phyloP scores from a whole-genome alignment of 2,797 vertebrate species.

The Sebastes steindachneri region DNA sequence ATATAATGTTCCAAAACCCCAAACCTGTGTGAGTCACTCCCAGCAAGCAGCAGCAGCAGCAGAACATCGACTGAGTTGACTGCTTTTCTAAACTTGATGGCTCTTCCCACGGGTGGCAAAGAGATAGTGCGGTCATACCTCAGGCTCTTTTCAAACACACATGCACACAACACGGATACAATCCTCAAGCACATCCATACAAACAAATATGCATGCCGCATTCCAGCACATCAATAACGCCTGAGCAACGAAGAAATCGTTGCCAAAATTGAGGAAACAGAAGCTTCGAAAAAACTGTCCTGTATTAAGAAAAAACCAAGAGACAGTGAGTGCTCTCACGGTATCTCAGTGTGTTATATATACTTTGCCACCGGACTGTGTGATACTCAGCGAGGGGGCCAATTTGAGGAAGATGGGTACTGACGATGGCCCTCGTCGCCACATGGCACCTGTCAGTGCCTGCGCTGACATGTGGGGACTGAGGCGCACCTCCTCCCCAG shows the following conservation, averaged over 20 bases:
- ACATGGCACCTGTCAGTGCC: slow-evolving; percentile 71
- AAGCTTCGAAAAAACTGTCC: neutral
- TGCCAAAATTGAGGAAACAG: slow-evolving; percentile 13
- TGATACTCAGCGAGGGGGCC: slow-evolving; percentile 48
- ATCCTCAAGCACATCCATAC: neutral
- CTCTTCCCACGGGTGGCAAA: slow-evolving; percentile 34
- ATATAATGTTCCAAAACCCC: slow-evolving; percentile 30
- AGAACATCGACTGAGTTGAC: slow-evolving; percentile 47
- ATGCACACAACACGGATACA: neutral
- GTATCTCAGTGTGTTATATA: slow-evolving; percentile 30
- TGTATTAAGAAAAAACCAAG: slow-evolving; percentile 1
- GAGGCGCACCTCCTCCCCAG: slow-evolving; percentile 24
- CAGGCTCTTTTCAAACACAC: slow-evolving; percentile 31
- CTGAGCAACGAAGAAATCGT: slow-evolving; percentile 11
- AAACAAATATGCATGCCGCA: slow-evolving; percentile 8
- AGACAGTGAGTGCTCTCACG: slow-evolving; percentile 18
- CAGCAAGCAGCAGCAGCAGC: slow-evolving; percentile 6
- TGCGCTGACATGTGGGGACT: slow-evolving; percentile 57
- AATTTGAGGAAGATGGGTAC: slow-evolving; percentile 64
- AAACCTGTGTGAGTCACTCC: slow-evolving; percentile 43
- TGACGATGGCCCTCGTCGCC: slow-evolving; percentile 56
- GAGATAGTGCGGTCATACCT: slow-evolving; percentile 19
- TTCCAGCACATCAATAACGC: slow-evolving; percentile 18
- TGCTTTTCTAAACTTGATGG: slow-evolving; percentile 36
- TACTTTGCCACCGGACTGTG: slow-evolving; percentile 27